These are phyloP conservation scores for Drosophila saltans DNA, from an alignment of 1,140 invertebrate genomes.

Conservation along the genomic window DNA sequence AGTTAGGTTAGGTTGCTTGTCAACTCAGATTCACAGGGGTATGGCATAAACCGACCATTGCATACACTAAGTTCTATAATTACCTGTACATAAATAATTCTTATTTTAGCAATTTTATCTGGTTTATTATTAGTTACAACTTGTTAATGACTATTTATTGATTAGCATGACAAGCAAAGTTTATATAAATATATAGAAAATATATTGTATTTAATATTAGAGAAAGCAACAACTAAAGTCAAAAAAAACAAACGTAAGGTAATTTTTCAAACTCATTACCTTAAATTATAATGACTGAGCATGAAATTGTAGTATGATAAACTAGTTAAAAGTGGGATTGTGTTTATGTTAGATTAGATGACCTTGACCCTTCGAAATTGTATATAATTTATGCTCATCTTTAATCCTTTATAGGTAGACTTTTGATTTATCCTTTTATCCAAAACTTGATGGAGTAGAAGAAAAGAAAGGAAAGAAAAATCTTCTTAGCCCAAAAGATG, in stretches of 20 bases:
- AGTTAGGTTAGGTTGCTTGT: slow-evolving; percentile 11
- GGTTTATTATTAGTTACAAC: too few species aligned
- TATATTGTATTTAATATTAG: too few species aligned
- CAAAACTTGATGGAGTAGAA: neutral
- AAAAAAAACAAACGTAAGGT: neutral
- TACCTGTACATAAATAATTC: too few species aligned
- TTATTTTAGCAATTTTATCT: too few species aligned
- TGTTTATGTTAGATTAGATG: neutral
- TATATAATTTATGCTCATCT: slow-evolving; percentile 2
- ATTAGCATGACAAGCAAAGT: neutral
- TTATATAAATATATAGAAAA: neutral
- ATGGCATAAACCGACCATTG: neutral
- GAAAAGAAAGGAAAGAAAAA: neutral
- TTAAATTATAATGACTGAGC: neutral
- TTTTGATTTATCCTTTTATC: neutral
- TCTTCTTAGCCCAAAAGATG: neutral
- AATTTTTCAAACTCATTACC: neutral
- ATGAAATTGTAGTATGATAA: neutral
- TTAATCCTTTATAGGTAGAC: neutral
- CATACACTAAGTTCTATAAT: slow-evolving; percentile 7
- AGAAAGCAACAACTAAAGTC: neutral
- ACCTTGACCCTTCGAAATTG: neutral
- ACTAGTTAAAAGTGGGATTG: neutral
- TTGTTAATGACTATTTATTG: neutral
- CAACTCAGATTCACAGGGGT: slow-evolving; percentile 16